A percentile compares a stretch with the other conserved stretches of the same genome.
Evolutionary conservation across 2,888 invertebrate species (phyloP).

Genomic region (Orthonevra nobilis): DNA sequence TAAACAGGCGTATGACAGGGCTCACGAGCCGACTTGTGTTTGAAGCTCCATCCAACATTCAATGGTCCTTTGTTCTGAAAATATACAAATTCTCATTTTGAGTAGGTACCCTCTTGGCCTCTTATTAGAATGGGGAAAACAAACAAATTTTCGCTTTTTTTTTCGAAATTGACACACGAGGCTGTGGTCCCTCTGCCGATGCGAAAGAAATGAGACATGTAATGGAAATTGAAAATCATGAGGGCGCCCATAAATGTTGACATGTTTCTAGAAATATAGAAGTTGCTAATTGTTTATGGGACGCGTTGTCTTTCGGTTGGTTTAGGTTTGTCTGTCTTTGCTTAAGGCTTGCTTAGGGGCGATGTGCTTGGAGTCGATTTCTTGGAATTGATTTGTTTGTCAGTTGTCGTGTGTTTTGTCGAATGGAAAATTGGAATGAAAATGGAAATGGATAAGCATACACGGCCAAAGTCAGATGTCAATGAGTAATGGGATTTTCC

Average conservation of each 20-base stretch:
- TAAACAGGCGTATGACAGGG: slow-evolving; percentile 63
- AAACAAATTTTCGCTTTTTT: slow-evolving; percentile 4
- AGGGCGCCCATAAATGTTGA: slow-evolving; percentile 68
- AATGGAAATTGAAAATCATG: slow-evolving; percentile 54
- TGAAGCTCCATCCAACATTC: background rate
- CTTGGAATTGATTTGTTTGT: slow-evolving; percentile 60
- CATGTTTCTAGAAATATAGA: slow-evolving; percentile 28
- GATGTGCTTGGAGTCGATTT: slow-evolving; percentile 41
- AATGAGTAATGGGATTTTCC: slow-evolving; percentile 18
- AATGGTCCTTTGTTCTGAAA: slow-evolving; percentile 24
- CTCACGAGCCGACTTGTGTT: slow-evolving; percentile 22
- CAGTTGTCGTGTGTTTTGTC: slow-evolving; percentile 33
- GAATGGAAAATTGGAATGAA: too few relatives aligned
- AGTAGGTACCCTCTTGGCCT: background rate
- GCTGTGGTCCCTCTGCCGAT: background rate
- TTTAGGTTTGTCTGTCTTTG: too few relatives aligned
- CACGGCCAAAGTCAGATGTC: background rate
- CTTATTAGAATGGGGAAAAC: background rate
- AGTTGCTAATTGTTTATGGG: slow-evolving; percentile 68
- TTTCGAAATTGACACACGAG: background rate
- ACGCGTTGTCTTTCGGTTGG: slow-evolving; percentile 15
- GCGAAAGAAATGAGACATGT: slow-evolving; percentile 7
- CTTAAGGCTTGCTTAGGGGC: too few relatives aligned
- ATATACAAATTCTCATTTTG: slow-evolving; percentile 17
- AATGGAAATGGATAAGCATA: too few relatives aligned